phyloP scores from a whole-genome alignment of 2,113 vertebrate species.

The Arvicanthis niloticus region DNA sequence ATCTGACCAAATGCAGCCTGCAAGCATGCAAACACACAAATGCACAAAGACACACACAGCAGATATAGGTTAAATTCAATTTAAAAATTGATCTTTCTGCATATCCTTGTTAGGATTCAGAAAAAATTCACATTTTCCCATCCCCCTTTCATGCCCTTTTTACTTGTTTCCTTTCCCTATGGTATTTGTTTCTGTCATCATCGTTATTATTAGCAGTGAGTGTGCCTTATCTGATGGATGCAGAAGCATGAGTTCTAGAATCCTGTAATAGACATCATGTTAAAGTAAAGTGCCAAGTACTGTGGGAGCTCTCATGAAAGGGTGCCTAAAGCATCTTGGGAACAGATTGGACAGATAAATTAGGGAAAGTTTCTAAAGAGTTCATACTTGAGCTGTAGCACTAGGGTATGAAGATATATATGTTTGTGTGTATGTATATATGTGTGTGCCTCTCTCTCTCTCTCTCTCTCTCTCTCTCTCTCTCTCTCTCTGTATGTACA shows the following conservation, averaged over 20 bases:
- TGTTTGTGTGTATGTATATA: neutral
- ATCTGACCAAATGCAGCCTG: neutral
- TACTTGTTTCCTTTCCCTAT: neutral
- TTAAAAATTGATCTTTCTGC: neutral
- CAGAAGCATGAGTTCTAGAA: conserved; percentile 25
- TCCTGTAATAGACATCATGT: neutral
- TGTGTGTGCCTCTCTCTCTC: neutral
- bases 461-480: too few relatives aligned
- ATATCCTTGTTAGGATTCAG: neutral
- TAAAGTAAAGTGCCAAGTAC: neutral
- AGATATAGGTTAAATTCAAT: neutral
- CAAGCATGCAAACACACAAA: neutral
- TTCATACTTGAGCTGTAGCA: conserved; percentile 22
- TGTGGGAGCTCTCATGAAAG: neutral
- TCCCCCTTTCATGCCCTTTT: neutral
- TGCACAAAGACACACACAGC: neutral
- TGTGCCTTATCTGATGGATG: neutral
- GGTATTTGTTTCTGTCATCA: neutral
- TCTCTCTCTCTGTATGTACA: too few relatives aligned
- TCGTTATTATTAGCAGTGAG: neutral
- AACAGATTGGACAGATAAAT: neutral
- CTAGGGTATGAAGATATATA: neutral
- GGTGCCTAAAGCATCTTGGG: neutral
- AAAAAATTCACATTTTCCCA: neutral
- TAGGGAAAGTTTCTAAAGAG: conserved; percentile 35